Percentiles rank a stretch among this genome's conserved stretches.
Conservation (phyloP, 2,113 vertebrate species). For the Neofelis nebulosa region DNA sequence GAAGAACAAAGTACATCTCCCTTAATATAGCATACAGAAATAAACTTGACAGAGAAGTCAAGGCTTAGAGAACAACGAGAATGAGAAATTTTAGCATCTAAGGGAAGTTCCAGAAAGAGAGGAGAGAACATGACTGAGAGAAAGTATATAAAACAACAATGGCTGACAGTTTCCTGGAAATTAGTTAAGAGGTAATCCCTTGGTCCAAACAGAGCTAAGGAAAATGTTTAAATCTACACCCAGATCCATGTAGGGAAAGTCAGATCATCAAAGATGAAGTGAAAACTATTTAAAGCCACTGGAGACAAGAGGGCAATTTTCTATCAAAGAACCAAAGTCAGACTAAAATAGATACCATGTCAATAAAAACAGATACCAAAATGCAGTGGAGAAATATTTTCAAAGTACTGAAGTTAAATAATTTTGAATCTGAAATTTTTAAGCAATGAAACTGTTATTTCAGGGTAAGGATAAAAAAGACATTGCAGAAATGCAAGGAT, state of each 20-base stretch:
- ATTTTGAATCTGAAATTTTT: background rate
- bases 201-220: background rate
- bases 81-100: background rate
- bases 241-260: background rate
- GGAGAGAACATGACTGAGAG: background rate
- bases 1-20: background rate
- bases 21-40: background rate
- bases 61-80: background rate
- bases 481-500: background rate
- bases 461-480: background rate
- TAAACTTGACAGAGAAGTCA: background rate
- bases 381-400: background rate
- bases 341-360: background rate
- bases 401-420: background rate
- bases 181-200: background rate
- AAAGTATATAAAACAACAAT: background rate
- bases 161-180: background rate
- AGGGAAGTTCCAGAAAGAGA: background rate
- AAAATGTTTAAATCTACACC: background rate
- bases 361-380: background rate
- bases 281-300: background rate
- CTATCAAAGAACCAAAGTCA: background rate
- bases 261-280: background rate
- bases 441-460: background rate
- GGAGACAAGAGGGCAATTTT: background rate